Conservation (phyloP, 2,797 vertebrate genomes). For the Mus spretus region DNA sequence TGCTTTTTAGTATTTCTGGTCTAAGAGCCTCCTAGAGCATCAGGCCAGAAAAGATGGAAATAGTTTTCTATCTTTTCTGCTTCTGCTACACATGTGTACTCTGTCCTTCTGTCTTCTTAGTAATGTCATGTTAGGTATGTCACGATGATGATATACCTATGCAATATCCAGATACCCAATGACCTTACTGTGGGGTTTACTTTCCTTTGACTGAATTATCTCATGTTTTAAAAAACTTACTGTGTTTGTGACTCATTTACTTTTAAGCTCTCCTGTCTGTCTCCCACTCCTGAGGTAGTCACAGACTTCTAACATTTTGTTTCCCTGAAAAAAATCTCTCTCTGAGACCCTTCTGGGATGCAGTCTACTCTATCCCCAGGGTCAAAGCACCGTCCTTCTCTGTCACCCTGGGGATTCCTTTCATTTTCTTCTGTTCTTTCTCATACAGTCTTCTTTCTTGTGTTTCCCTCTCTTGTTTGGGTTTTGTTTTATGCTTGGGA, state of each 20-base stretch:
- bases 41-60: not conserved
- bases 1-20: not conserved
- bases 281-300: not conserved
- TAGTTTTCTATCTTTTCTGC: not conserved
- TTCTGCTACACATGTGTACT: too few relatives aligned
- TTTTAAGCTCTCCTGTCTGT: not conserved
- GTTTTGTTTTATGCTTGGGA: not conserved
- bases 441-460: not conserved
- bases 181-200: not conserved
- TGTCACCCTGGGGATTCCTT: not conserved
- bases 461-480: not conserved
- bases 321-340: not conserved
- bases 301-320: not conserved
- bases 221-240: not conserved
- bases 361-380: not conserved
- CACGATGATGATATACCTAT: not conserved
- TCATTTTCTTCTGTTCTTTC: conserved; percentile 13
- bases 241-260: not conserved
- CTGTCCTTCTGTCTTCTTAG: not conserved
- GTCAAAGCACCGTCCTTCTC: not conserved
- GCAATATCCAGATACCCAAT: not conserved
- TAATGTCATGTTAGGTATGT: not conserved
- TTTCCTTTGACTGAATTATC: conserved; percentile 32
- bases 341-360: not conserved
- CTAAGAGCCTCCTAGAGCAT: conserved; percentile 15